Evolutionary conservation across 2,113 vertebrate genomes (phyloP).

Genomic region (Taxidea taxus): DNA sequence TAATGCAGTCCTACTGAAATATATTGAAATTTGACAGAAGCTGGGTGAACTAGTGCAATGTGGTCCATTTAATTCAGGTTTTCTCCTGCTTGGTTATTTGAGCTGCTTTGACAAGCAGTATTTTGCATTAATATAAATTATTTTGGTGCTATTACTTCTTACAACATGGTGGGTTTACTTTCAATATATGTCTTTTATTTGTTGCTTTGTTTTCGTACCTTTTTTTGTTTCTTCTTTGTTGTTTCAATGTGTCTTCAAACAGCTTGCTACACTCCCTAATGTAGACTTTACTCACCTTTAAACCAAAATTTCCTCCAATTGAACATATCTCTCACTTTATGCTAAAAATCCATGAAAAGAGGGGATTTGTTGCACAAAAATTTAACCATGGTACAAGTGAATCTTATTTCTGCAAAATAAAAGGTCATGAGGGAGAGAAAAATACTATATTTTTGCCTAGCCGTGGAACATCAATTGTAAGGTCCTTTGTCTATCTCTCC

Average conservation of each 20-base stretch:
- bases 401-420: constrained; percentile 15
- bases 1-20: neutral
- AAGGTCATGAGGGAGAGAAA: neutral
- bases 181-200: neutral
- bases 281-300: neutral
- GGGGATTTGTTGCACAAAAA: neutral
- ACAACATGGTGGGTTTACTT: neutral
- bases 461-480: neutral
- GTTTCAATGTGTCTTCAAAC: neutral
- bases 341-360: neutral
- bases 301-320: neutral
- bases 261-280: neutral
- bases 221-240: neutral
- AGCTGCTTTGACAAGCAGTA: neutral
- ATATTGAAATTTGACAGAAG: neutral
- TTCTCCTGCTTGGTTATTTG: neutral
- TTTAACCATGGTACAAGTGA: neutral
- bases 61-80: neutral
- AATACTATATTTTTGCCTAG: neutral
- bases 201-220: neutral
- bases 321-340: neutral
- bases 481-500: neutral
- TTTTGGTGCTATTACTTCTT: neutral
- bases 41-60: neutral
- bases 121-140: neutral